A percentile compares a stretch with the other conserved stretches of the same genome.
These are phyloP conservation scores for Pseudochirops corinnae DNA, from an alignment of 2,797 vertebrate species.

Conservation along the genomic window DNA sequence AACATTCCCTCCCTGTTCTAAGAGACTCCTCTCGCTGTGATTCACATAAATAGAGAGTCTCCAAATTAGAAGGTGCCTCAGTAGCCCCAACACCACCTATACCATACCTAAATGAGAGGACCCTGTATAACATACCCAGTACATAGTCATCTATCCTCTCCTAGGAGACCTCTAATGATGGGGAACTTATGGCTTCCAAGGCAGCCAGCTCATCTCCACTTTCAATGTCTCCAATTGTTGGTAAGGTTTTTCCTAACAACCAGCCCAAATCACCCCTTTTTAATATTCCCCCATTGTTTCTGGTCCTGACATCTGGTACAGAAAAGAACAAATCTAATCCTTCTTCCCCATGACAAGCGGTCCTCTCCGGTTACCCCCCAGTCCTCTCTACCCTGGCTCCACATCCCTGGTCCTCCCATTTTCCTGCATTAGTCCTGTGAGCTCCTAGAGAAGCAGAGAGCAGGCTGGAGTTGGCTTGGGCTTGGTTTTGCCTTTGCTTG, in stretches of 20 bases:
- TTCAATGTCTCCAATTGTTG: background rate
- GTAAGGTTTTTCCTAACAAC: background rate
- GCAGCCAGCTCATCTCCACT: background rate
- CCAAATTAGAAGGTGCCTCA: background rate
- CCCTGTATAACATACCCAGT: background rate
- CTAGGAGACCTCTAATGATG: background rate
- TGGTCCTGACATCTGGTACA: background rate
- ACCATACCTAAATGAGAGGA: background rate
- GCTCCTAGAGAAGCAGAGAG: background rate
- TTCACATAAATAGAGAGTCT: background rate
- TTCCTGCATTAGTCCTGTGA: background rate
- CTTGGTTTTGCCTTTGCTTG: background rate
- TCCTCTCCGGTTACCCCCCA: background rate
- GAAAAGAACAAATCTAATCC: background rate
- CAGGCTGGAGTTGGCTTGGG: background rate
- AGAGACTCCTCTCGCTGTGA: background rate
- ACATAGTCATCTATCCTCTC: background rate
- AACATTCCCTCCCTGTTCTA: no score
- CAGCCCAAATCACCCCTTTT: background rate
- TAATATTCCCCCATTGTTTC: background rate
- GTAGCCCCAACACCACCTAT: background rate
- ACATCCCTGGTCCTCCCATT: background rate
- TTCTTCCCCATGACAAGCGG: background rate
- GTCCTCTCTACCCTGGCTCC: background rate
- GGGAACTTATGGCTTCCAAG: background rate